Conservation (phyloP, 2,113 vertebrate genomes). For the Oryctolagus cuniculus region mOryCun1.1 NC_091434.1:21131501-21132000, state of each 20-base stretch:
- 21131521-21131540: slow-evolving; percentile 73
- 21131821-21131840: slow-evolving; percentile 56
- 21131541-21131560: slow-evolving; percentile 76
- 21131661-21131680: slow-evolving; percentile 73
- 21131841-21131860: slow-evolving; percentile 18
- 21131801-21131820: slow-evolving; percentile 57
- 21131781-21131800: slow-evolving; percentile 60
- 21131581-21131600: slow-evolving; percentile 78
- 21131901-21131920: slow-evolving; percentile 47
- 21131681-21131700: slow-evolving; percentile 78
- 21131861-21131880: slow-evolving; percentile 18
- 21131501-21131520: slow-evolving; percentile 77
- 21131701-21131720: slow-evolving; percentile 62
- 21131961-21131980: slow-evolving; percentile 24
- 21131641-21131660: slow-evolving; percentile 70
- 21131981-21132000: slow-evolving; percentile 6
- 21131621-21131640: slow-evolving; percentile 24
- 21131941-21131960: slow-evolving; percentile 52
- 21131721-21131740: slow-evolving; percentile 67
- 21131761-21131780: slow-evolving; percentile 45
- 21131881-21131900: not conserved
- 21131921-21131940: not conserved
- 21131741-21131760: slow-evolving; percentile 67
- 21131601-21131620: slow-evolving; percentile 24
- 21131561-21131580: slow-evolving; percentile 71